Evolutionary conservation across 1,140 invertebrate species (phyloP), one percentile per base, ranked within the genome.

Genomic region (Magallana ariakensis): DNA sequence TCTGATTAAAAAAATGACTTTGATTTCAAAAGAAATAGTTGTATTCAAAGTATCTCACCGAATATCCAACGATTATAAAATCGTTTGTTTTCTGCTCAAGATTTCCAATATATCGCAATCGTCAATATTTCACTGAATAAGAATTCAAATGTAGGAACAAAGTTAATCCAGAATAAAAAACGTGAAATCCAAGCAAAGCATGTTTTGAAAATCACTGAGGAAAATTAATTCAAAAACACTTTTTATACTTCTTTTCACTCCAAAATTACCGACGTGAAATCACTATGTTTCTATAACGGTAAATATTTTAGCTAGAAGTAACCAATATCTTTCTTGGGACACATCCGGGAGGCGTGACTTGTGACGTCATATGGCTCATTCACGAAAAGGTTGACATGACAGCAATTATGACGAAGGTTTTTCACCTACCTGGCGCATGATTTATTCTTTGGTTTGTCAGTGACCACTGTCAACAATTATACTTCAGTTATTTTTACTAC

Each of bases 321-420:
- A 22, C 66, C 66, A 75, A 75, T 75, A 75, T 22, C 22, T 75
- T 19, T 26, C 66, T 75, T 75, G 22, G 66, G 66, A 75, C 66
- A 75, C 66, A 75, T 75, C 66, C 66, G 66, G 66, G 66, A 75
- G 66, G 66, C 22, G 66, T 75, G 66, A 75, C 66, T 19, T 26
- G 1, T 4, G 66, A 26, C 66, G 66, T 75, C 66, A 75, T 75
- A 75, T 26, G 22, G 66, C 22, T 75, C 26, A 75, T 75, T 75
- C 66, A 75, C 9, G 6, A 75, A 70, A 75, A 75, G 33, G 66
- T 75, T 75, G 66, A 75, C 66, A 75, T 75, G 66, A 26, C 66
- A 75, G 66, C 33, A 26, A 26, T 26, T 11, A 75, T 75, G 66
- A 75, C 66, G 66, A 75, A 75, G 66, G 19, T 75, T 75, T 75